phyloP scores from a whole-genome alignment of 1,140 invertebrate genomes.

The Stratiolaelaps scimitus region DNA sequence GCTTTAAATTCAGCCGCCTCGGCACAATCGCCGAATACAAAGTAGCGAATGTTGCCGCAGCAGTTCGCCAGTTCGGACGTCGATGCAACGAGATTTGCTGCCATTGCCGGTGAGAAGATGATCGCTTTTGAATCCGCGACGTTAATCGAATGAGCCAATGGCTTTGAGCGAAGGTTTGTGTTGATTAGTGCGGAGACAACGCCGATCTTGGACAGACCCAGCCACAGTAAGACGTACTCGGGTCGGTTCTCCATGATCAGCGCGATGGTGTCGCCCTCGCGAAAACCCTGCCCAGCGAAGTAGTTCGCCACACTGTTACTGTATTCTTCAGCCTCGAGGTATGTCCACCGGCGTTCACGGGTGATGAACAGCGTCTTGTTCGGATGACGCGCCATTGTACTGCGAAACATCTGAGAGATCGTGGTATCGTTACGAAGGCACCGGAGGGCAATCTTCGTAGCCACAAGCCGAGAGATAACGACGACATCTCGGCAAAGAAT shows the following conservation, averaged over 20 bases:
- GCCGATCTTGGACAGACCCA: conserved; percentile 54
- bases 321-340: conserved; percentile 53
- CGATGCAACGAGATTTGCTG: background rate
- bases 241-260: conserved; percentile 65
- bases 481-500: background rate
- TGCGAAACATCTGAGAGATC: conserved; percentile 58
- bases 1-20: background rate
- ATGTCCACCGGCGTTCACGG: conserved; percentile 67
- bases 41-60: background rate
- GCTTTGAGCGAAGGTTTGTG: conserved; percentile 59
- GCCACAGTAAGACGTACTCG: conserved; percentile 67
- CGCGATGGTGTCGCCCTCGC: conserved; percentile 62
- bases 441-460: background rate
- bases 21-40: background rate
- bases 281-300: conserved; percentile 53
- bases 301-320: conserved; percentile 61
- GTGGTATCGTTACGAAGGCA: conserved; percentile 44
- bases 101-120: conserved; percentile 46
- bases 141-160: conserved; percentile 64
- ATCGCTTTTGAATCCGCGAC: conserved; percentile 66
- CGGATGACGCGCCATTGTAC: conserved; percentile 56
- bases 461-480: background rate
- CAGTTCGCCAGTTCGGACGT: background rate
- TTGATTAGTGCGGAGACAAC: conserved; percentile 74
- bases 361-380: conserved; percentile 64